These are phyloP conservation scores for Oscheius sp. DNA, from an alignment of 2,888 invertebrate species.

Conservation along the genomic window DNA sequence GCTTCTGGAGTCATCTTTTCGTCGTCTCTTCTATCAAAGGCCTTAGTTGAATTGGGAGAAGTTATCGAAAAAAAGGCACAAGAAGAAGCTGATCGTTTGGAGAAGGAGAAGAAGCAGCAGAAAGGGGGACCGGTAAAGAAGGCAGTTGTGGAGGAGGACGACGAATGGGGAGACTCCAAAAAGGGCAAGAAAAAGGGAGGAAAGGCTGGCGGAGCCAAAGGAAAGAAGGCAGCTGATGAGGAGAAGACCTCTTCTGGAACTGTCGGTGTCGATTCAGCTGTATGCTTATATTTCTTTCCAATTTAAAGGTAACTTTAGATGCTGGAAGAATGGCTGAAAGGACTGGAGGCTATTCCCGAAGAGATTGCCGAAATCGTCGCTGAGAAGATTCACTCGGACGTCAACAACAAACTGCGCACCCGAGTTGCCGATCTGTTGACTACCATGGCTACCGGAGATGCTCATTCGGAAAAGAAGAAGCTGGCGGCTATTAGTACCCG, in stretches of 20 bases:
- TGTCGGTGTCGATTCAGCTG: background rate
- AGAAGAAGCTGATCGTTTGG: slow-evolving; percentile 49
- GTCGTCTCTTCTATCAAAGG: slow-evolving; percentile 42
- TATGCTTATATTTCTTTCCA: background rate
- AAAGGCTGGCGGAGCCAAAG: slow-evolving; percentile 43
- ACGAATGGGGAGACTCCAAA: slow-evolving; percentile 60
- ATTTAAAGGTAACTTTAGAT: slow-evolving; percentile 8
- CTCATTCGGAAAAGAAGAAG: slow-evolving; percentile 48
- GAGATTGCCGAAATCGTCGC: slow-evolving; percentile 42
- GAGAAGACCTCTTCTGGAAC: slow-evolving; percentile 17
- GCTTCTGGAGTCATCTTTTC: slow-evolving; percentile 52
- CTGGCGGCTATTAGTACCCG: slow-evolving; percentile 50
- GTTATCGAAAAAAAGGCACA: slow-evolving; percentile 55
- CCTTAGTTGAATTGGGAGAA: slow-evolving; percentile 44
- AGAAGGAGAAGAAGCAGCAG: slow-evolving; percentile 54
- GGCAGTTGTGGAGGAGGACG: slow-evolving; percentile 41
- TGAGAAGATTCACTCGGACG: slow-evolving; percentile 34
- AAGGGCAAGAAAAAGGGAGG: slow-evolving; percentile 58
- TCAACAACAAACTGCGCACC: slow-evolving; percentile 25
- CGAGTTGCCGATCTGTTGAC: slow-evolving; percentile 42
- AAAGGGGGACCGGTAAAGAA: slow-evolving; percentile 37
- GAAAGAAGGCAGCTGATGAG: slow-evolving; percentile 36
- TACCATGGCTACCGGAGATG: slow-evolving; percentile 40
- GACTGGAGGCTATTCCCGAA: slow-evolving; percentile 44
- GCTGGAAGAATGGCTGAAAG: slow-evolving; percentile 46